Evolutionary conservation across 37 sponge, comb jelly and placozoan genomes (phyloP), one percentile per base, ranked within the genome.

Genomic region (Agelas oroides): DNA sequence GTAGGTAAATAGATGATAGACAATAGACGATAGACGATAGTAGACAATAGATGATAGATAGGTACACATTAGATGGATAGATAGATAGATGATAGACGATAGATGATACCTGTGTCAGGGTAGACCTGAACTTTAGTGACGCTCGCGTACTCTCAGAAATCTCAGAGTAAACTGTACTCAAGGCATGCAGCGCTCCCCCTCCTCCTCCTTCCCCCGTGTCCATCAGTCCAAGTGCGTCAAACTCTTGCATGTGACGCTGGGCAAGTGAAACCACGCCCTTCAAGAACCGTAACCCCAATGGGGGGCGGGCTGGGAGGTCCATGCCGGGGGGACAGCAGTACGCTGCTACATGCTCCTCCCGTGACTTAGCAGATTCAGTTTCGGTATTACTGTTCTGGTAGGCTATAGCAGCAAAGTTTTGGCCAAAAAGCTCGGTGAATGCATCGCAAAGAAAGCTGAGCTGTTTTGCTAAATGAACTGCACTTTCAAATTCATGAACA

Each of bases 391-490:
- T 46, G 41, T 41, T 25, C 2, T 19, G 55, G 55, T 75, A 53
- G 0, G 23, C 25, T 24, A 15, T 24, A 6, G 39, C 17, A 16
- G 28, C 36, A 0, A 46, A 14, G 35, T 66, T 25, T 23, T 17
- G 21, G 17, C 15, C 25, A 39, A 85, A 78, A 53, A 86, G 78
- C 70, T 86, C 86, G 27, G 77, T 63, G 33, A 58, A n/a, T 61
- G 71, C 78, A 0, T 20, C 27, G 53, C 58, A 77, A 55, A 82
- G 27, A 2, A 24, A 38, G 2, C 57, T 57, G 5, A 88, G 71
- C 17, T 60, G 38, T 1, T 39, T 21, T 5, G 76, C 63, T 31
- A 88, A 73, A 20, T 20, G 55, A 17, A 25, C n/a, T 16, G 78
- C 53, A 64, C 32, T 57, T 0, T 60, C 41, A 54, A 89, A 89